Evolutionary conservation across 2,113 vertebrate genomes (phyloP).

Genomic region (human): DNA sequence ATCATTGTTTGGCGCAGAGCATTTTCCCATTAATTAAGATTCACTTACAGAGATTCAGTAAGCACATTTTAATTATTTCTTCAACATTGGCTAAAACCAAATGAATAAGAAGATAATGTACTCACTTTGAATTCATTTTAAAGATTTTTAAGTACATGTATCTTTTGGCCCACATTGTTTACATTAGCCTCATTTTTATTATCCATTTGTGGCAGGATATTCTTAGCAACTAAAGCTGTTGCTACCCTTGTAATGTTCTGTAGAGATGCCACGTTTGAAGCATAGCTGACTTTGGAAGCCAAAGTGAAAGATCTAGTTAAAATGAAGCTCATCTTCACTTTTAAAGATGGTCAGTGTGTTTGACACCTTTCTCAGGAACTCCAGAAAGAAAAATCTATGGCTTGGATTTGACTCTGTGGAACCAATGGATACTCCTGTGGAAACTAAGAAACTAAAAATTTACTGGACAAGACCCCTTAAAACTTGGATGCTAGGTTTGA

Average conservation of each 20-base stretch:
- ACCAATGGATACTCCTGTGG: too few relatives aligned
- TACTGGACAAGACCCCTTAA: neutral
- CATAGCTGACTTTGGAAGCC: neutral
- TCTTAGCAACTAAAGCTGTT: neutral
- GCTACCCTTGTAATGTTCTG: neutral
- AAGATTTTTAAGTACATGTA: neutral
- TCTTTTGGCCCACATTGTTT: neutral
- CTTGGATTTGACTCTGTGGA: neutral
- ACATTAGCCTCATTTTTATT: neutral
- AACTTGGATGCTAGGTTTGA: neutral
- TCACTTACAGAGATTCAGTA: constrained; percentile 32
- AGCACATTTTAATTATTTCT: constrained; percentile 57
- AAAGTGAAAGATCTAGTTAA: neutral
- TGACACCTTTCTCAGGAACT: neutral
- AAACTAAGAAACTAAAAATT: neutral
- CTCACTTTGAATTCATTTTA: neutral
- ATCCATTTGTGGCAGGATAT: neutral
- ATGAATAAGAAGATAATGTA: neutral
- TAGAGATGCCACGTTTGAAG: neutral
- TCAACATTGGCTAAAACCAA: constrained; percentile 4
- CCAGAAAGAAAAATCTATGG: neutral
- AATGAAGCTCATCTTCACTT: neutral
- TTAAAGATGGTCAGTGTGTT: neutral
- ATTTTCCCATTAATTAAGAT: constrained; percentile 52
- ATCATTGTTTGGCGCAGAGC: constrained; percentile 22